A percentile compares a stretch with the other conserved stretches of the same genome.
These are phyloP conservation scores for Mellilla xanthometata DNA, from an alignment of 2,888 invertebrate genomes.

Conservation along the genomic window DNA sequence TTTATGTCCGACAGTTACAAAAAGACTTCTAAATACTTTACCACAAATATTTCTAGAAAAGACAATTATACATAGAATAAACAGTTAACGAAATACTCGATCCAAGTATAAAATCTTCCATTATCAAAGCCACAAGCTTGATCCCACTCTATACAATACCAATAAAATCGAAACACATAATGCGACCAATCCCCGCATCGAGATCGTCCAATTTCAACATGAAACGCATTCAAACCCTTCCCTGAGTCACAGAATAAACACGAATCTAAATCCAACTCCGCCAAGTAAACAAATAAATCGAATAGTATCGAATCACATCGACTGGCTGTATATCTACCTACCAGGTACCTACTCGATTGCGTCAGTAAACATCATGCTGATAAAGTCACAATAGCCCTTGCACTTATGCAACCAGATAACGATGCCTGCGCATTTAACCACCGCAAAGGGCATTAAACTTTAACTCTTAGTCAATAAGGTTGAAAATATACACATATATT, in stretches of 20 bases:
- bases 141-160: too few relatives aligned
- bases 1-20: too few relatives aligned
- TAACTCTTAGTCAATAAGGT: conserved; percentile 34
- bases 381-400: conserved; percentile 63
- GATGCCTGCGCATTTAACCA: conserved; percentile 52
- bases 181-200: too few relatives aligned
- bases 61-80: too few relatives aligned
- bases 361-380: conserved; percentile 53
- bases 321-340: too few relatives aligned
- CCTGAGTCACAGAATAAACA: not conserved
- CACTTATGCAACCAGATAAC: conserved; percentile 74
- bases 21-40: too few relatives aligned
- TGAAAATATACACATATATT: conserved; percentile 33
- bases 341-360: conserved; percentile 48
- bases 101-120: too few relatives aligned
- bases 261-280: conserved; percentile 10
- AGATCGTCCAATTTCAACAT: not conserved
- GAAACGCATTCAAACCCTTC: not conserved
- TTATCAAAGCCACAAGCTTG: too few relatives aligned
- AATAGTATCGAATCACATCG: conserved; percentile 5
- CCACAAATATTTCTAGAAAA: too few relatives aligned
- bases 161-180: too few relatives aligned
- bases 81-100: too few relatives aligned
- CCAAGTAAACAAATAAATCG: conserved; percentile 15
- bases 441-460: conserved; percentile 36